Base-by-base conservation (phyloP, 2,888 invertebrate genomes). In the Glaucopsyche alexis region DNA sequence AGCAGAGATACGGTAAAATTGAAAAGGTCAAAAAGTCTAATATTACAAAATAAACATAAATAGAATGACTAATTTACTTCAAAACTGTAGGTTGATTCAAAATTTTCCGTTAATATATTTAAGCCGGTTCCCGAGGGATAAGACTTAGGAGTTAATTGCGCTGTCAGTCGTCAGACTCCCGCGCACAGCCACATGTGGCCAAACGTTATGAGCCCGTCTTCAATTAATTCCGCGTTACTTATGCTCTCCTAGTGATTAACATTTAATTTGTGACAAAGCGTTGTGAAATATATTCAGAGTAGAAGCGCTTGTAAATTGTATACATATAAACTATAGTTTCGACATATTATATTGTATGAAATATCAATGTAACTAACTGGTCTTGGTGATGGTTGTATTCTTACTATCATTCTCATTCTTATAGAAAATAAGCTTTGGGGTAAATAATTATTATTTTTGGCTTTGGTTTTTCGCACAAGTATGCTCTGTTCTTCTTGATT, bases 141-240 rank as follows among this genome's bases (percentile, higher is more conserved):
- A 4, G 29, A 29, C 29, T n/a, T n/a, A 65, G 75, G 74, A 74
- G 78, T 76, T 78, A 79, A 80, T 79, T 77, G 78, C 75, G 71
- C 74, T 77, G 78, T 78, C 79, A 77, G 77, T 78, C 78, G 75
- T 55, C 76, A 73, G 74, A 78, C 78, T 78, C 80, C 78, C 78
- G 79, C 81, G 79, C 80, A 78, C 76, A 75, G 75, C 77, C 79
- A 77, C 75, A 75, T 77, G 78, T 71, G 60, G 64, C 60, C 50
- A 4, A 29, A 29, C 29, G 38, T 67, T 42, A 65, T 72, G 60
- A 64, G 50, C 65, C 4, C 52, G 45, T 55, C n/a, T 40, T 55
- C 55, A 55, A 38, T 60, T 60, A 60, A 38, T 60, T 29, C 29
- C 60, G 29, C 60, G 52, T 74, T 69, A 66, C 50, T 14, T 47